Percentiles rank a stretch among this genome's conserved stretches.
Evolutionary conservation across 2,797 vertebrate species (phyloP).

Genomic region (Sebastes nivosus): DNA sequence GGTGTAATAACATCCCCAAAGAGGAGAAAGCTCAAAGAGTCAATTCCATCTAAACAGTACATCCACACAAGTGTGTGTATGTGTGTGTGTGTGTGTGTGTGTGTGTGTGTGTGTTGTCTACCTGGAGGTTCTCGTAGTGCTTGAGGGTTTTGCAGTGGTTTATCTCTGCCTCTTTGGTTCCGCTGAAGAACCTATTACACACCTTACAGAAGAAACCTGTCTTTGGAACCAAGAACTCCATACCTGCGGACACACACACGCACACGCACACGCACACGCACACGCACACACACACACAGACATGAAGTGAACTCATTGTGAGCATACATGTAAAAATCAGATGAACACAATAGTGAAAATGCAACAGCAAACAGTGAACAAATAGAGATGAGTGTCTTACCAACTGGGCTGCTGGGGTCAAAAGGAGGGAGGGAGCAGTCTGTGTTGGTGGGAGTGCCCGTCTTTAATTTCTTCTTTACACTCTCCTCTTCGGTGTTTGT

Average conservation of each 20-base stretch:
- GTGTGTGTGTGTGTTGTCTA: conserved; percentile 38
- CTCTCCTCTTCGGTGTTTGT: conserved; percentile 19
- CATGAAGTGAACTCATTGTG: background rate
- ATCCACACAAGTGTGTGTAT: no score
- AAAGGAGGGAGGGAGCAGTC: conserved; percentile 58
- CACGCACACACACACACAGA: background rate
- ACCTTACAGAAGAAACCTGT: conserved; percentile 92
- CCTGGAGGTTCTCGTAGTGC: conserved; percentile 90
- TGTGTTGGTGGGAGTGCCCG: background rate
- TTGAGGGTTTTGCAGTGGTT: conserved; percentile 86
- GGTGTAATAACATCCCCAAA: accelerated
- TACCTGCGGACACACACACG: conserved; percentile 66
- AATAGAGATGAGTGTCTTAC: conserved; percentile 39
- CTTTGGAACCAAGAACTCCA: conserved; percentile 90
- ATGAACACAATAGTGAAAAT: background rate
- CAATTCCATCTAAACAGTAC: no score
- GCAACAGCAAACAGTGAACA: background rate
- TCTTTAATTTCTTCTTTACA: background rate
- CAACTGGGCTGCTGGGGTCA: conserved; percentile 66
- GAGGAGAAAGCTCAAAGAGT: no score
- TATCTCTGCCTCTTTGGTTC: conserved; percentile 81
- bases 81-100: background rate
- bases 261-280: background rate
- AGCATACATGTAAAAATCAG: background rate
- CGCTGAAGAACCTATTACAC: conserved; percentile 89